Evolutionary conservation across 2,797 vertebrate genomes (phyloP), one percentile per base, ranked within the genome.

Genomic region (Chromis chromis): DNA sequence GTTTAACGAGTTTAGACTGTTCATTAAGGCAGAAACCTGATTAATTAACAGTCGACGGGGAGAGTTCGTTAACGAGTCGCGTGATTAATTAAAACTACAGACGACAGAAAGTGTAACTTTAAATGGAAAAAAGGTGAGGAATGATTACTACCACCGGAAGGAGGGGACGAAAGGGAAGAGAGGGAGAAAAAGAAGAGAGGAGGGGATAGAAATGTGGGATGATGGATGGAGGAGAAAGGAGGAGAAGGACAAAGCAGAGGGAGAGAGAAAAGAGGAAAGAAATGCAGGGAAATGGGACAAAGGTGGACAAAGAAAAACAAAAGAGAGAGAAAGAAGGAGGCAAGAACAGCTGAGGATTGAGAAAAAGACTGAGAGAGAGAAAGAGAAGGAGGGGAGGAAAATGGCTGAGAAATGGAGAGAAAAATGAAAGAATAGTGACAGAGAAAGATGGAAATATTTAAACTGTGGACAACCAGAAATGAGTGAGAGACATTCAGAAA

Each of bases 1-100:
- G 87, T 91, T 88, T 90, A 92, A 90, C 87, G 71, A 91, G 88
- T 90, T 91, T 86, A 88, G 91, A 87, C 81, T 76, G 79, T 88
- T 90, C 89, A 90, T 92, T 90, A 92, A 86, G 71, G 65, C 82
- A 67, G 79, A 78, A 73, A 80, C 55, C 85, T 91, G 91, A 92
- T 92, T 89, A 91, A 92, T 91, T 89, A 89, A 86, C 78, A 21
- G 84, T 36, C 11, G 60, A 50, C 42, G 46, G 27, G 72, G 61
- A 74, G 84, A 75, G 85, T 76, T 86, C 28, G 63, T 85, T 91
- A 92, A 89, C 55, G 81, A 87, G 81, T 68, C 4, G 65, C 2
- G 25, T 91, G 88, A 90, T 92, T 88, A 89, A 91, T 89, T 89
- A 62, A 78, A 69, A 74, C 56, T 16, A 27, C 62, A 39, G 64